phyloP scores from a whole-genome alignment of 1,140 invertebrate genomes.

The Aphidius ervi region DNA sequence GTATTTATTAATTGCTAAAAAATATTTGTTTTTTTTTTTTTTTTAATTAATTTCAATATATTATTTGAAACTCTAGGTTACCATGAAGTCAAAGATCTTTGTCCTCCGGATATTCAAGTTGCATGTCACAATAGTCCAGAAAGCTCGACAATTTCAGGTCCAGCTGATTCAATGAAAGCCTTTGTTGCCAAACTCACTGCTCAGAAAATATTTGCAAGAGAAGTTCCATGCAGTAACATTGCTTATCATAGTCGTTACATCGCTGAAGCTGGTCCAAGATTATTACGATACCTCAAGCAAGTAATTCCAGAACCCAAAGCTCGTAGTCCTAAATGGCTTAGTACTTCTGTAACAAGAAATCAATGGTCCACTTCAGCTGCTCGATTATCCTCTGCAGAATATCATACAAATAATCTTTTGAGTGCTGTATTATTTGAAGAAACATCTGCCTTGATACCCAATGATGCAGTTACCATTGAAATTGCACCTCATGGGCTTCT shows the following conservation, averaged over 20 bases:
- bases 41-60: no score
- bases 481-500: constrained; percentile 80
- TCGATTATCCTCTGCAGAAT: constrained; percentile 77
- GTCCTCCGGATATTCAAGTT: constrained; percentile 59
- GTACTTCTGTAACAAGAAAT: constrained; percentile 74
- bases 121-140: constrained; percentile 70
- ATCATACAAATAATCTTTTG: constrained; percentile 89
- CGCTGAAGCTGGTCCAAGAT: constrained; percentile 58
- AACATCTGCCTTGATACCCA: constrained; percentile 69
- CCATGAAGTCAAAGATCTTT: constrained; percentile 51
- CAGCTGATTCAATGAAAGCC: constrained; percentile 50
- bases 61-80: constrained; percentile 39
- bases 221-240: constrained; percentile 65
- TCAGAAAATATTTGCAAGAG: constrained; percentile 72
- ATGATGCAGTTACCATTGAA: constrained; percentile 75
- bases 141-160: constrained; percentile 69
- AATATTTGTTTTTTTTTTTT: no score
- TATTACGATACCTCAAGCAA: constrained; percentile 68
- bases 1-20: no score
- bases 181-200: constrained; percentile 52
- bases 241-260: constrained; percentile 71
- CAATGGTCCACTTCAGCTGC: constrained; percentile 70
- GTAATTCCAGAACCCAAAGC: constrained; percentile 66
- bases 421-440: constrained; percentile 83
- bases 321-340: constrained; percentile 78